A percentile compares a stretch with the other conserved stretches of the same genome.
Conservation (phyloP, 1,140 invertebrate genomes). For the Drosophila sp. region DNA sequence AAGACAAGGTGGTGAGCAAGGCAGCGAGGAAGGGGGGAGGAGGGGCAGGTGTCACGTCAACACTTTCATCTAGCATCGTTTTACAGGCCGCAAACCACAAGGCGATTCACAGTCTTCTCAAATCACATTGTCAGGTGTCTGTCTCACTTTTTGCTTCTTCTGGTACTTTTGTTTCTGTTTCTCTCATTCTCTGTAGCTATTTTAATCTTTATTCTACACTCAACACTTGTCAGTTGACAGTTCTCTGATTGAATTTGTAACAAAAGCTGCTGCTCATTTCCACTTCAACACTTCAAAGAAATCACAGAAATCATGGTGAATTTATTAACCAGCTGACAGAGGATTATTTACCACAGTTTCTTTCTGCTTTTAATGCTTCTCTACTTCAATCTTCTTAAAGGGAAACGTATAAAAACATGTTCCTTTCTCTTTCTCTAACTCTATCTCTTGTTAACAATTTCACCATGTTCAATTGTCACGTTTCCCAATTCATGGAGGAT, state of each 20-base stretch:
- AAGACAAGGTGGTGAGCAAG: background rate
- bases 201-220: conserved; percentile 1
- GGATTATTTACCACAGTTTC: no score
- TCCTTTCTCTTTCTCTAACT: no score
- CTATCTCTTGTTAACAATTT: no score
- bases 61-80: conserved; percentile 78
- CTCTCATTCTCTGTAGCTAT: background rate
- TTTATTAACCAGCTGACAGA: background rate
- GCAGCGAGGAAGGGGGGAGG: background rate
- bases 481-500: no score
- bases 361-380: no score
- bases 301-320: no score
- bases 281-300: no score
- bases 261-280: conserved; percentile 67
- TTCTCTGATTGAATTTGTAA: conserved; percentile 79
- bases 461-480: no score
- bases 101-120: conserved; percentile 12
- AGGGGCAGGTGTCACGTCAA: conserved; percentile 4
- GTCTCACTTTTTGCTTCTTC: background rate
- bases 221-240: conserved; percentile 61
- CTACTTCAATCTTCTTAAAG: no score
- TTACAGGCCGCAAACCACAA: conserved; percentile 53
- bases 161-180: background rate
- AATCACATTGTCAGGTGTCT: conserved; percentile 48
- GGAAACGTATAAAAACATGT: no score